Percentiles rank a stretch among this genome's conserved stretches.
Conservation (phyloP, 2,113 vertebrate genomes). For the Tor tambroides region DNA sequence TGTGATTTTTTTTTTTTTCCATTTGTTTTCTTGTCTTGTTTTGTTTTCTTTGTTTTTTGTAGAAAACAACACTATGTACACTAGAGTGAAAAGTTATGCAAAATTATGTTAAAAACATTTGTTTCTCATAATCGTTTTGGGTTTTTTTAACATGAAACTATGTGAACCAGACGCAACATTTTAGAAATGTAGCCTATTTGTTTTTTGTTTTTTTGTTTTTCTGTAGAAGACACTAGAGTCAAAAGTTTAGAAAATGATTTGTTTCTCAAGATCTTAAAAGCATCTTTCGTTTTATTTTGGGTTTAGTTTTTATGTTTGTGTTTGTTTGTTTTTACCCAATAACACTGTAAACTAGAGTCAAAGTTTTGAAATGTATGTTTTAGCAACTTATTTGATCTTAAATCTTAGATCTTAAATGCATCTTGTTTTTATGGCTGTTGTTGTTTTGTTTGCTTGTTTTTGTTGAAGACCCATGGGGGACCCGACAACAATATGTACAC, state of each 20-base stretch:
- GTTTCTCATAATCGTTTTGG: neutral
- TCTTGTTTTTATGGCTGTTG: neutral
- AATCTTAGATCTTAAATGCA: neutral
- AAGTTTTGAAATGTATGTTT: neutral
- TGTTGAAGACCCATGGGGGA: neutral
- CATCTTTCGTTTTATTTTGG: no score
- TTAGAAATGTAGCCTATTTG: no score
- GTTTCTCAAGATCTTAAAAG: no score
- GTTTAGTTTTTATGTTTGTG: neutral
- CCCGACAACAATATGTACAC: neutral
- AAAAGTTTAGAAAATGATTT: no score
- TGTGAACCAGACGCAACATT: no score
- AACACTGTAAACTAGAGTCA: no score
- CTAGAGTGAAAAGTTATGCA: neutral
- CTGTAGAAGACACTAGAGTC: no score
- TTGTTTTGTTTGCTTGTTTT: neutral
- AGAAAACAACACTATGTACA: neutral
- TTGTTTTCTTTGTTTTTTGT: neutral
- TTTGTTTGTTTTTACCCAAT: neutral
- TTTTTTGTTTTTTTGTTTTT: no score
- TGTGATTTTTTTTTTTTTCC: neutral
- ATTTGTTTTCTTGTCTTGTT: neutral
- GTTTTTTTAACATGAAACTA: no score
- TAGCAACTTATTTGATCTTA: neutral
- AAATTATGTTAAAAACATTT: neutral